Percentiles rank a stretch among this genome's conserved stretches.
These are phyloP conservation scores for Otis tarda DNA, from an alignment of 2,113 vertebrate species.

Conservation along the genomic window DNA sequence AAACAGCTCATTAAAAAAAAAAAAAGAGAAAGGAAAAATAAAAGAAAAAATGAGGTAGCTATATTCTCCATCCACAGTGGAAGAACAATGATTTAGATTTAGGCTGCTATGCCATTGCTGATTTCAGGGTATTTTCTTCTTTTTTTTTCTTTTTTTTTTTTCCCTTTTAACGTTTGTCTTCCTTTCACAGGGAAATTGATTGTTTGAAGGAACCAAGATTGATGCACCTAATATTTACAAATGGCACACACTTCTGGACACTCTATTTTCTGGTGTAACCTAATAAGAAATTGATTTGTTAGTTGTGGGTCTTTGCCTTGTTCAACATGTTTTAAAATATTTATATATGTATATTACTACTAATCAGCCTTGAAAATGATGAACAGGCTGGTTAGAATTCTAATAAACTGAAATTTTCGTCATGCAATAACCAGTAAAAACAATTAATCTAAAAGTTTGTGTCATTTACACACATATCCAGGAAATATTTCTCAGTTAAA, in stretches of 20 bases:
- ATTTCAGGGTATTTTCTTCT: background rate
- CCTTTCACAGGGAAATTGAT: slow-evolving; percentile 46
- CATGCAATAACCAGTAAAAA: background rate
- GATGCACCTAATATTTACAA: slow-evolving; percentile 51
- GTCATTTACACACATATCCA: background rate
- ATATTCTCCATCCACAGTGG: background rate
- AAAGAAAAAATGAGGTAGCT: background rate
- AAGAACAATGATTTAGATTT: background rate
- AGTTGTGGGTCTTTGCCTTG: background rate
- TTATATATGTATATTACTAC: slow-evolving; percentile 48
- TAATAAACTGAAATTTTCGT: slow-evolving; percentile 12
- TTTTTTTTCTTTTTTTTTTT: background rate
- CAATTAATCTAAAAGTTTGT: background rate
- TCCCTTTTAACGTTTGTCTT: background rate
- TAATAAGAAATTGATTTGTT: slow-evolving; percentile 62
- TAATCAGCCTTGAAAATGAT: slow-evolving; percentile 37
- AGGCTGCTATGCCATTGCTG: background rate
- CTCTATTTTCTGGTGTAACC: slow-evolving; percentile 40
- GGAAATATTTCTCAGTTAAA: slow-evolving; percentile 43
- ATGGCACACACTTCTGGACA: slow-evolving; percentile 8
- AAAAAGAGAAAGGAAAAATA: background rate
- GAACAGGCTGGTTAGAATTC: background rate
- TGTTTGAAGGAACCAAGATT: slow-evolving; percentile 39
- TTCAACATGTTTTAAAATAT: slow-evolving; percentile 39
- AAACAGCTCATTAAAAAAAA: background rate